phyloP scores from a whole-genome alignment of 2,113 vertebrate species.

The Nyctereutes procyonoides region DNA sequence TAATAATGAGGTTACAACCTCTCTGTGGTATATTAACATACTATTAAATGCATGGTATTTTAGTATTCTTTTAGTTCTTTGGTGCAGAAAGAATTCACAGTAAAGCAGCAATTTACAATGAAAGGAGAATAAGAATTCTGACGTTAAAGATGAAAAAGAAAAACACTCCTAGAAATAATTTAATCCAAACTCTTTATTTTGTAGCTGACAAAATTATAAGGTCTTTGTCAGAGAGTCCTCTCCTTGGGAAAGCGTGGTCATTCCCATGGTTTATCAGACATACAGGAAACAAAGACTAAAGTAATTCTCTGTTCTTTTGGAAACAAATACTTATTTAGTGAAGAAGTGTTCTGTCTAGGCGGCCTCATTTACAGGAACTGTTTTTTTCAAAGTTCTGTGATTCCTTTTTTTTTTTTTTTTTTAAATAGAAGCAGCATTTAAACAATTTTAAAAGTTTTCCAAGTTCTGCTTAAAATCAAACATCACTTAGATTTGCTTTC shows the following conservation, averaged over 20 bases:
- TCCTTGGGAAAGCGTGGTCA: background rate
- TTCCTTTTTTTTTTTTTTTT: background rate
- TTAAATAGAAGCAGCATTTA: background rate
- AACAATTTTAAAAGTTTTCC: slow-evolving; percentile 22
- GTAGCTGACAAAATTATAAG: slow-evolving; percentile 28
- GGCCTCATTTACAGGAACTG: background rate
- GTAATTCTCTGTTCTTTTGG: background rate
- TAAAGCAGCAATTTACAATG: slow-evolving; percentile 20
- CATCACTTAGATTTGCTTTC: background rate
- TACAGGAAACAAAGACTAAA: slow-evolving; percentile 16
- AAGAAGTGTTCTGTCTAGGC: background rate
- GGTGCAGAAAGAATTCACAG: background rate
- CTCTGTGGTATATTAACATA: background rate
- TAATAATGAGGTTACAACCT: background rate
- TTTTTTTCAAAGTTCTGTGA: slow-evolving; percentile 13
- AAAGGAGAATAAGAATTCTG: background rate
- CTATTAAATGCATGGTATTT: background rate
- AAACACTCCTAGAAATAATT: background rate
- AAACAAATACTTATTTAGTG: background rate
- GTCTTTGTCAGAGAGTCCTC: background rate
- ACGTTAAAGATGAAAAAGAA: background rate
- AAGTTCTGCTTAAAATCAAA: slow-evolving; percentile 26
- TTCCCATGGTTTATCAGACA: background rate
- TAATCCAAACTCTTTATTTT: slow-evolving; percentile 13
- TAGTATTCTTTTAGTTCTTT: background rate